phyloP scores from a whole-genome alignment of 2,888 invertebrate species.

The Abscondita cerata region DNA sequence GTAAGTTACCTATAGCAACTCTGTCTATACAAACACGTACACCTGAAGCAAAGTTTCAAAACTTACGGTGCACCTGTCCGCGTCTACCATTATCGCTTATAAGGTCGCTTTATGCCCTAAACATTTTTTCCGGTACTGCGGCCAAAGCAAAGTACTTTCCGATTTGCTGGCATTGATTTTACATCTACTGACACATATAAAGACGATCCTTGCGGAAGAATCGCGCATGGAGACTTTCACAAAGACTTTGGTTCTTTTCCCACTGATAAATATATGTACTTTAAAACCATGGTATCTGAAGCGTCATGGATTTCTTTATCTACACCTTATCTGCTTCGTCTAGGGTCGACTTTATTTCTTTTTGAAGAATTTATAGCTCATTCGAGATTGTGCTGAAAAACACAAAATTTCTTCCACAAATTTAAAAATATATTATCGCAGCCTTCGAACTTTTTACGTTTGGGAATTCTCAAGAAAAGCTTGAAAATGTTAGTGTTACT shows the following conservation, averaged over 20 bases:
- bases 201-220: slow-evolving; percentile 37
- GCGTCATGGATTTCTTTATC: slow-evolving; percentile 33
- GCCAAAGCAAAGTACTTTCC: slow-evolving; percentile 30
- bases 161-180: slow-evolving; percentile 46
- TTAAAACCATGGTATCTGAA: slow-evolving; percentile 32
- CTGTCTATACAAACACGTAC: slow-evolving; percentile 49
- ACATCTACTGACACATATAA: slow-evolving; percentile 41
- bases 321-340: slow-evolving; percentile 34
- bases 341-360: slow-evolving; percentile 33
- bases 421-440: slow-evolving; percentile 28
- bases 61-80: slow-evolving; percentile 27
- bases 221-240: slow-evolving; percentile 26
- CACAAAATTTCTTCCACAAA: slow-evolving; percentile 27
- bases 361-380: slow-evolving; percentile 32
- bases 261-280: slow-evolving; percentile 28
- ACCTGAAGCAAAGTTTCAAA: slow-evolving; percentile 39
- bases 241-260: slow-evolving; percentile 29
- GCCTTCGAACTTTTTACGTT: slow-evolving; percentile 11
- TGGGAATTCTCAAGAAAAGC: slow-evolving; percentile 9
- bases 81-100: slow-evolving; percentile 10
- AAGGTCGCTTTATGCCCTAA: slow-evolving; percentile 29
- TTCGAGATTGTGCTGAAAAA: slow-evolving; percentile 32
- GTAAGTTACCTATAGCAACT: slow-evolving; percentile 49
- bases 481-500: slow-evolving; percentile 13
- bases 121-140: slow-evolving; percentile 30